phyloP scores from a whole-genome alignment of 2,797 vertebrate species.

The Enteromius treurensis region DNA sequence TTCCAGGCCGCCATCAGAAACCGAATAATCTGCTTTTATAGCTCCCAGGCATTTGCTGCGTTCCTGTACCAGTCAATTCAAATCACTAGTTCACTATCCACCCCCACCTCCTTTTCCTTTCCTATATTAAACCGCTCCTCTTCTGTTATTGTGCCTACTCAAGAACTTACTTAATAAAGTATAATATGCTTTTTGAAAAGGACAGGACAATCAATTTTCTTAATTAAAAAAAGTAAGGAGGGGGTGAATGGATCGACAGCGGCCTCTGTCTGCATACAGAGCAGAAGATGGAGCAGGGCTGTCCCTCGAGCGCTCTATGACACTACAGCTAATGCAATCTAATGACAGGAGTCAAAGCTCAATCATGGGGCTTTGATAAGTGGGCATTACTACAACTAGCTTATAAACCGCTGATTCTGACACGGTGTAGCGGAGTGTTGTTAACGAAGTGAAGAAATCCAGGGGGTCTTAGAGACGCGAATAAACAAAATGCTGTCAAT shows the following conservation, averaged over 20 bases:
- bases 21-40: constrained; percentile 52
- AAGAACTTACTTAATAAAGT: constrained; percentile 59
- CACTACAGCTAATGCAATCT: constrained; percentile 20
- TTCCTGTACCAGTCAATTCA: constrained; percentile 57
- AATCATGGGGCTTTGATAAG: background rate
- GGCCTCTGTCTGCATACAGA: constrained; percentile 41
- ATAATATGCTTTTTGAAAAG: constrained; percentile 57
- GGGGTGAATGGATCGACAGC: constrained; percentile 9
- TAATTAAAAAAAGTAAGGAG: constrained; percentile 51
- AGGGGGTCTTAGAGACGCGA: constrained; percentile 10
- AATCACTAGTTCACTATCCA: constrained; percentile 45
- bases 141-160: constrained; percentile 52
- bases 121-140: constrained; percentile 50
- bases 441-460: background rate
- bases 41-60: constrained; percentile 50
- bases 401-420: background rate
- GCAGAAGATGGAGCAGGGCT: constrained; percentile 8
- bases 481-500: constrained; percentile 30
- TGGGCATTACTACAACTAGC: background rate
- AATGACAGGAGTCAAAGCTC: constrained; percentile 36
- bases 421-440: background rate
- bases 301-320: constrained; percentile 22
- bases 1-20: constrained; percentile 51
- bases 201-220: constrained; percentile 55
- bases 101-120: constrained; percentile 1